Base-by-base conservation (phyloP, 2,113 vertebrate species). In the Gymnobelideus leadbeateri region DNA sequence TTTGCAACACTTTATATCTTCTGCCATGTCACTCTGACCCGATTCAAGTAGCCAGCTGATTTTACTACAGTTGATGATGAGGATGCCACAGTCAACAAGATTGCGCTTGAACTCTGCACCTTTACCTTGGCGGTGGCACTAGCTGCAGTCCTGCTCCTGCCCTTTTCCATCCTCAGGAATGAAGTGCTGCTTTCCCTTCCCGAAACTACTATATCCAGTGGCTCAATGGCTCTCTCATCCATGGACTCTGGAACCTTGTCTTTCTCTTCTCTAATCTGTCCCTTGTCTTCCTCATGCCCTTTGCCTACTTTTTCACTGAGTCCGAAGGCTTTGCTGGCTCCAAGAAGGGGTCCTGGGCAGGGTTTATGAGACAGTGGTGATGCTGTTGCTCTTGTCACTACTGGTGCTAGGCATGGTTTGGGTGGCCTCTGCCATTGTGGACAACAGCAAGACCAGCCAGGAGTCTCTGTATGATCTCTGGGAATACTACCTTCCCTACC, bases 231-330 rank as follows among this genome's bases (percentile, higher is more conserved):
- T 99, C 99, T 24, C 99, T 99, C 28, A 98, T 99, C 89, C 99
- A 99, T 0, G 99, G 99, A 68, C 98, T 99, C 96, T 99, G 99
- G 99, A 99, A 99, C 97, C 98, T 99, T n/a, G 98, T 99, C 92
- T 99, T 99, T 97, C 99, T 99, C 97, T 99, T 99, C 98, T 99
- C 99, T 97, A 99, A 99, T 94, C 94, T 99, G 93, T 99, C 99
- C 89, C 98, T 99, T 68, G 99, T 99, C 96, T 99, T 99, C 98
- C 99, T 99, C 96, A 99, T 99, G 99, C 99, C 99, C 89, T 99
- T 99, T 3, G 99, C 99, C 1, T 99, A 99, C 98, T 99, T 99
- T 98, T 99, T 99, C 98, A 99, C 99, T 0, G 99, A 99, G 97
- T 99, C 99, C 0, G 99, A 99, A 97, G 99, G 99, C n/a, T 99